These are phyloP conservation scores for Puffinus mauretanicus DNA, from an alignment of 2,113 vertebrate species.

Conservation along the genomic window DNA sequence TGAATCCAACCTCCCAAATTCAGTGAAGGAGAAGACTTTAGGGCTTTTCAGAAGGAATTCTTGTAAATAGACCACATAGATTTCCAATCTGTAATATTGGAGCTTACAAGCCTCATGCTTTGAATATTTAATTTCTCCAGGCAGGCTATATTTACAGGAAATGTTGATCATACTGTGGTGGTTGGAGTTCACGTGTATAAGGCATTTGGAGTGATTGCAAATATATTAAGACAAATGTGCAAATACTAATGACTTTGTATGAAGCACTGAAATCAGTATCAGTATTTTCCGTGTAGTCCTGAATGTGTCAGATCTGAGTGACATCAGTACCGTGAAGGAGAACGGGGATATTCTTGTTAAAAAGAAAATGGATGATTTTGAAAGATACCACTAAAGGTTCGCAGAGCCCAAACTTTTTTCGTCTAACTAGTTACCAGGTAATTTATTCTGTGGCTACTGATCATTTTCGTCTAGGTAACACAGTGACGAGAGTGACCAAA, in stretches of 20 bases:
- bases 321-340: background rate
- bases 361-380: background rate
- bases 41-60: background rate
- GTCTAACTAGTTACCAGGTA: background rate
- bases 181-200: background rate
- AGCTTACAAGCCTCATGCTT: background rate
- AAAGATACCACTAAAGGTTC: background rate
- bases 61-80: background rate
- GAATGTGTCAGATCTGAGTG: background rate
- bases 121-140: constrained; percentile 8
- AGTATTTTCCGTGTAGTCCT: background rate
- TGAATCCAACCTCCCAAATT: background rate
- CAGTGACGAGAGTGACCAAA: background rate
- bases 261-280: background rate
- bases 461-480: background rate
- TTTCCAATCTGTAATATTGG: background rate
- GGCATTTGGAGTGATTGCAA: background rate
- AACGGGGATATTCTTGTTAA: background rate
- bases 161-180: background rate
- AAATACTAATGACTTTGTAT: background rate
- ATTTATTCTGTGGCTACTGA: background rate
- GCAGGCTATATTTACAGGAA: background rate
- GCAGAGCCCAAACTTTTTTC: background rate
- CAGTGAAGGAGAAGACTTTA: background rate
- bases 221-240: background rate